Conservation (phyloP, 2,797 vertebrate genomes). For the Kryptolebias ocellatus region DNA sequence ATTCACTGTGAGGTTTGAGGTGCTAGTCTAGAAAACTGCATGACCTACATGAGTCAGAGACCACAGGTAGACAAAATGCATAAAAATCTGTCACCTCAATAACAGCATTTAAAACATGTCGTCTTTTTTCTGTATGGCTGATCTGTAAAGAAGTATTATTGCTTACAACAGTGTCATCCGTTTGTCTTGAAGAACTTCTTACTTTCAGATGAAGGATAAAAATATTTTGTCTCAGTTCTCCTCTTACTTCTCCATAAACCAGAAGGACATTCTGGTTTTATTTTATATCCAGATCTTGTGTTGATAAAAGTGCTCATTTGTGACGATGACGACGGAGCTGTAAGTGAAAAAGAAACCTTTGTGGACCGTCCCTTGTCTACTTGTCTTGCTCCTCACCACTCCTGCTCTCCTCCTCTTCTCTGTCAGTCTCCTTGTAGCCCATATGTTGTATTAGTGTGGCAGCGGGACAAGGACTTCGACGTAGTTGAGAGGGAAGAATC, state of each 20-base stretch:
- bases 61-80: constrained; percentile 25
- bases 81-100: constrained; percentile 13
- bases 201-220: constrained; percentile 25
- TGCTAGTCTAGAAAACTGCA: constrained; percentile 16
- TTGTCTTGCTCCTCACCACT: constrained; percentile 45
- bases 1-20: constrained; percentile 17
- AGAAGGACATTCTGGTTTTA: constrained; percentile 56
- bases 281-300: constrained; percentile 58
- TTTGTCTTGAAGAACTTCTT: constrained; percentile 39
- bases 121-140: constrained; percentile 17
- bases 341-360: constrained; percentile 64
- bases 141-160: constrained; percentile 49
- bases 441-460: constrained; percentile 84
- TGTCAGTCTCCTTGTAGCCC: constrained; percentile 43
- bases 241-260: constrained; percentile 38
- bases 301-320: constrained; percentile 71
- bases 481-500: constrained; percentile 99
- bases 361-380: constrained; percentile 53
- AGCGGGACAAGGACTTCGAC: constrained; percentile 94
- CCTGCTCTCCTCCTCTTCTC: constrained; percentile 34
- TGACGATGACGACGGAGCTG: constrained; percentile 53
- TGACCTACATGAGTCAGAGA: constrained; percentile 38
- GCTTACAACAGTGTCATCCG: constrained; percentile 36
- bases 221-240: constrained; percentile 37
- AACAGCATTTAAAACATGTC: constrained; percentile 11